Evolutionary conservation across 2,888 invertebrate genomes (phyloP), one percentile per base, ranked within the genome.

Genomic region (Theodoxus fluviatilis): DNA sequence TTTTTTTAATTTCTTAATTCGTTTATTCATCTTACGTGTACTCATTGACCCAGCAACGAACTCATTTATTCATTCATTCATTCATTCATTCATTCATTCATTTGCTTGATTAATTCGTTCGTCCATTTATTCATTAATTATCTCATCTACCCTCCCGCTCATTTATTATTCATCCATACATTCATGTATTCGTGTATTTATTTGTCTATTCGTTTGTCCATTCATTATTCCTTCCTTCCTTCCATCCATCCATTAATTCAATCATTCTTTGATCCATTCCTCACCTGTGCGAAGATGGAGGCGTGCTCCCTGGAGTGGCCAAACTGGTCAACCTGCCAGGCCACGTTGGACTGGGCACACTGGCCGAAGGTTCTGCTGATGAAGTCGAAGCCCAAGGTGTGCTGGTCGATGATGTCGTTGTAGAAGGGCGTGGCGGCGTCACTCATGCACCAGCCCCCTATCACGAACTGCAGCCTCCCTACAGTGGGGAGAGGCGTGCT

Each of bases 291-390:
- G 81, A 89, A 89, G 7, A 90, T 76, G 28, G 92, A 92, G 0
- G 95, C 95, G 89, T 94, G 93, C 87, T 95, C 95, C 3, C 94
- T 88, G 0, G 95, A 93, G 81, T 94, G 94, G 0, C 94, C 94
- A 81, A 94, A 94, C 0, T 94, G 94, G 83, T 94, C 94, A 25
- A 94, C 94, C 87, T 95, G 94, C 94, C 94, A 94, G 0, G 92
- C 94, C 0, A 93, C 90, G 68, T 90, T 90, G 0, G 94, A 94
- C 38, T 91, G 90, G 0, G 91, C 94, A 79, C 94, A 94, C 0
- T 90, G 89, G 0, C 87, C 87, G 74, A 88, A 87, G 37, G 79
- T 83, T 38, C 81, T 73, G 37, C 77, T 68, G 3, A 88, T 79
- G 75, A 87, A 87, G 52, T 82, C 75, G 71, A 94, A 89, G 4